phyloP scores from a whole-genome alignment of 1,140 invertebrate genomes.

The Vollenhovia emeryi region DNA sequence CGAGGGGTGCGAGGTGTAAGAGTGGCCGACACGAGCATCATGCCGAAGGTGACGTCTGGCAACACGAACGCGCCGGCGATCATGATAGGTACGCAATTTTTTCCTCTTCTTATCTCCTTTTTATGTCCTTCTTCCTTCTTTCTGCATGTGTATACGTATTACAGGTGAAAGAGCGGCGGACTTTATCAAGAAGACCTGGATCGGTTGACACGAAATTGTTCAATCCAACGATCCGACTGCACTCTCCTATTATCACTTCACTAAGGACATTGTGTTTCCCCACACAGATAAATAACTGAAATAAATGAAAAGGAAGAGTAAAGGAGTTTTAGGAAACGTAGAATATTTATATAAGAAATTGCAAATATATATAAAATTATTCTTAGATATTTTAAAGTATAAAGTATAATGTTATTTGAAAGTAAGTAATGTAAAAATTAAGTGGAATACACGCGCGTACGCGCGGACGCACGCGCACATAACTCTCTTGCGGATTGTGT shows the following conservation, averaged over 20 bases:
- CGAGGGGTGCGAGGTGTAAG: constrained; percentile 89
- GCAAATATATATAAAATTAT: background rate
- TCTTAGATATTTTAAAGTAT: background rate
- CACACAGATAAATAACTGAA: constrained; percentile 14
- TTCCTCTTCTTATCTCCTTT: background rate
- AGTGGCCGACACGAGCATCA: constrained; percentile 92
- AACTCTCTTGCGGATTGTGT: background rate
- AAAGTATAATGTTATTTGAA: background rate
- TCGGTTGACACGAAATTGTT: constrained; percentile 64
- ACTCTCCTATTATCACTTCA: background rate
- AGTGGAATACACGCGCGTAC: background rate
- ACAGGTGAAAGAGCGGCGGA: constrained; percentile 90
- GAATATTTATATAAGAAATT: background rate
- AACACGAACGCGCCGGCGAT: constrained; percentile 93
- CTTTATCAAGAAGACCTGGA: constrained; percentile 91
- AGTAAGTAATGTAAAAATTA: background rate
- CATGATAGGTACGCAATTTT: constrained; percentile 89
- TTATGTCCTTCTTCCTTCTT: too few relatives aligned
- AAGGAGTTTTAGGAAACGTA: background rate
- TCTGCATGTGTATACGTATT: background rate
- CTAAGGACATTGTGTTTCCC: background rate
- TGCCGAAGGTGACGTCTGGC: constrained; percentile 91
- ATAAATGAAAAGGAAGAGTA: background rate
- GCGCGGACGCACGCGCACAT: background rate
- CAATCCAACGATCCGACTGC: background rate